Percentiles rank a stretch among this genome's conserved stretches.
These are phyloP conservation scores for Typhlichthys eigenmanni DNA, from an alignment of 2,797 vertebrate species.

Conservation along the genomic window DNA sequence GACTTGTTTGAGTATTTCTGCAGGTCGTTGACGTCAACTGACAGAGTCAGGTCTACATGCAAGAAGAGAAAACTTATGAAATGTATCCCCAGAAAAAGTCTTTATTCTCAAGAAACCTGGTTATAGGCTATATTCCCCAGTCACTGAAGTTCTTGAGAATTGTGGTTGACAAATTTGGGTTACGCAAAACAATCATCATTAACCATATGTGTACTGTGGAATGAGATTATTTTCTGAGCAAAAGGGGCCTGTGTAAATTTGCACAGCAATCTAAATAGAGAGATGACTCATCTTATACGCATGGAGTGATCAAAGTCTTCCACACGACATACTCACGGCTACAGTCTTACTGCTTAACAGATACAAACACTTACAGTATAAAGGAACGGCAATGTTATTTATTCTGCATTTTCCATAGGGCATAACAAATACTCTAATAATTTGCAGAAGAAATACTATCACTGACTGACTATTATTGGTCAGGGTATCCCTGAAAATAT, in stretches of 20 bases:
- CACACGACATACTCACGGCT: slow-evolving; percentile 49
- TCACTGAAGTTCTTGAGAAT: background rate
- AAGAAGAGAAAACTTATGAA: background rate
- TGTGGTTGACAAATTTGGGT: background rate
- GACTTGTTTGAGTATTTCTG: slow-evolving; percentile 51
- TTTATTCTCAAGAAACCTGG: slow-evolving; percentile 8
- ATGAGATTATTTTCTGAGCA: slow-evolving; percentile 38
- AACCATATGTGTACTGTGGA: background rate
- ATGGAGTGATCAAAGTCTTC: slow-evolving; percentile 58
- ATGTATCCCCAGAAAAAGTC: background rate
- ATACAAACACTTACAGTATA: slow-evolving; percentile 34
- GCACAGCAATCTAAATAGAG: slow-evolving; percentile 40
- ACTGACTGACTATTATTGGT: slow-evolving; percentile 34
- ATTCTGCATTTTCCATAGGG: slow-evolving; percentile 43
- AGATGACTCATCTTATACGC: slow-evolving; percentile 61
- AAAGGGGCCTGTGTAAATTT: slow-evolving; percentile 43
- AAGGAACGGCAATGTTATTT: slow-evolving; percentile 48
- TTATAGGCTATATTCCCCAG: background rate
- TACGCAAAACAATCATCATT: background rate
- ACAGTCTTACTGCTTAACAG: slow-evolving; percentile 45
- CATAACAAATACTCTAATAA: slow-evolving; percentile 38
- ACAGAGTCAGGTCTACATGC: slow-evolving; percentile 18
- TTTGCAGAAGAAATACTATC: slow-evolving; percentile 27
- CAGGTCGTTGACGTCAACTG: slow-evolving; percentile 41
- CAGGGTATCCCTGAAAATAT: slow-evolving; percentile 44